A percentile compares a stretch with the other conserved stretches of the same genome.
phyloP scores from a whole-genome alignment of 2,797 vertebrate species.

The Etheostoma perlongum region DNA sequence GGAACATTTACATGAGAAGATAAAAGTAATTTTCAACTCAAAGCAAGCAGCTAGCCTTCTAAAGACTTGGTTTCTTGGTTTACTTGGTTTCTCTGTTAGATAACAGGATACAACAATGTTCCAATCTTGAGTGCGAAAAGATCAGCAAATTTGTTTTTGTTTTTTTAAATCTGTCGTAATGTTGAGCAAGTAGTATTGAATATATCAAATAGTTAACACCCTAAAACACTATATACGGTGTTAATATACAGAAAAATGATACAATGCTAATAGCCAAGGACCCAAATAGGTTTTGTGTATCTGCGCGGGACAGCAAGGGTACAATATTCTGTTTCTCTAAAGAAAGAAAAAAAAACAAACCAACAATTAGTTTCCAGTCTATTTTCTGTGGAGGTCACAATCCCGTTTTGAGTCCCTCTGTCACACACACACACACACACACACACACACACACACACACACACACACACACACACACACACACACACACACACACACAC shows the following conservation, averaged over 20 bases:
- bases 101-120: slow-evolving; percentile 6
- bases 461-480: slow-evolving; percentile 7
- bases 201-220: background rate
- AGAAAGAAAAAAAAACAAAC: background rate
- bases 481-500: slow-evolving; percentile 17
- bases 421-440: background rate
- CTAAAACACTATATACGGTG: background rate
- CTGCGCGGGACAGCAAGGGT: background rate
- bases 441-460: background rate
- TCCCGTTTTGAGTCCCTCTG: slow-evolving; percentile 38
- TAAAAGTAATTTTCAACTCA: background rate
- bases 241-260: background rate
- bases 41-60: slow-evolving; percentile 7
- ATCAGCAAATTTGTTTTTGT: no score
- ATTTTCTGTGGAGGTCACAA: slow-evolving; percentile 15
- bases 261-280: slow-evolving; percentile 13
- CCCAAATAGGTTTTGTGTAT: background rate
- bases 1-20: background rate
- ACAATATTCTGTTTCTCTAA: slow-evolving; percentile 1
- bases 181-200: background rate
- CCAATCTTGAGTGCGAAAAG: background rate
- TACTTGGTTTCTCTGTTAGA: slow-evolving; percentile 16
- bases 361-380: slow-evolving; percentile 21
- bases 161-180: background rate
- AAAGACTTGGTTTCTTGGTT: background rate